Percentiles rank a stretch among this genome's conserved stretches.
Conservation (phyloP, 2,888 invertebrate genomes). For the Diaperis boleti region DNA sequence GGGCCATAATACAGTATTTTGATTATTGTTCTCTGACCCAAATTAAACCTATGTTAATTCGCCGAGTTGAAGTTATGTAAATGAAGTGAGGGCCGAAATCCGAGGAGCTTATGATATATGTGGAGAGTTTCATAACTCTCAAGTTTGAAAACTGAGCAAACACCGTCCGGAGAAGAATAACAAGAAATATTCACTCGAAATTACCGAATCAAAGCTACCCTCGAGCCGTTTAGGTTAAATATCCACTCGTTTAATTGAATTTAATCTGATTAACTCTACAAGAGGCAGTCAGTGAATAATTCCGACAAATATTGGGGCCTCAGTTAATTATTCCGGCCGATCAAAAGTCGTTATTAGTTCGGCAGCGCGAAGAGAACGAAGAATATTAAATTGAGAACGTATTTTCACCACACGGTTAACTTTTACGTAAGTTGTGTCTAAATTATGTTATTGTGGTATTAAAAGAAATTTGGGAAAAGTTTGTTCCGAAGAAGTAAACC, state of each 20-base stretch:
- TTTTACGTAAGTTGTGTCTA: no score
- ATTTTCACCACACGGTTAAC: no score
- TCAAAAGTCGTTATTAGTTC: not conserved
- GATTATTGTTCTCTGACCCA: constrained; percentile 52
- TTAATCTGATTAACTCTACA: constrained; percentile 7
- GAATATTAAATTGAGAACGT: no score
- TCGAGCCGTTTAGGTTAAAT: constrained; percentile 1
- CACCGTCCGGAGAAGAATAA: constrained; percentile 21
- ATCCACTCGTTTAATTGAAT: constrained; percentile 15
- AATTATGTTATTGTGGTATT: no score
- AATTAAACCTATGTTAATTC: constrained; percentile 57
- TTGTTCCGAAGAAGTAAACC: no score
- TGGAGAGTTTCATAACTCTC: constrained; percentile 33
- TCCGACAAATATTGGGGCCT: constrained; percentile 2
- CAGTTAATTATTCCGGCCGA: constrained; percentile 5
- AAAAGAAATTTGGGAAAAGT: no score
- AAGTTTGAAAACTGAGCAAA: constrained; percentile 30
- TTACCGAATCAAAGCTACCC: constrained; percentile 16
- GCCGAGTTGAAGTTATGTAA: constrained; percentile 54
- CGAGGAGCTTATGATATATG: constrained; percentile 45
- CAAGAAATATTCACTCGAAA: constrained; percentile 12
- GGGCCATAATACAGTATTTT: constrained; percentile 49
- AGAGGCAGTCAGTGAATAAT: not conserved
- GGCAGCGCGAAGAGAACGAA: no score
- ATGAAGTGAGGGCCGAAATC: constrained; percentile 52